Evolutionary conservation across 1,140 invertebrate genomes (phyloP).

Genomic region (Drosophila pseudoananassae): DNA sequence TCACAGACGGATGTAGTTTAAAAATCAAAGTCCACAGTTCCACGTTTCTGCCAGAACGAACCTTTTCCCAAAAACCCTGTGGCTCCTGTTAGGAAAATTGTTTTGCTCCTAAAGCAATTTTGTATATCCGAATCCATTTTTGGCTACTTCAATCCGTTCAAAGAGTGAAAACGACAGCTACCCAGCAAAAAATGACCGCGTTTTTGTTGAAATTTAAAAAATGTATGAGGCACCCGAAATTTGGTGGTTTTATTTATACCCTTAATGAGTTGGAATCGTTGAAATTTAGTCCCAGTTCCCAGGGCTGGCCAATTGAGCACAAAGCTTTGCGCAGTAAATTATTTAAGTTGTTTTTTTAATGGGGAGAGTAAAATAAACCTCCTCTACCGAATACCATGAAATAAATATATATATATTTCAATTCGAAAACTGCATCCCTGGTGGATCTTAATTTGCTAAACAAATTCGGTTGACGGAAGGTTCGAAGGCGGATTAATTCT

Average conservation of each 20-base stretch:
- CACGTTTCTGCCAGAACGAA: not conserved
- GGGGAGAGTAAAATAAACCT: not conserved
- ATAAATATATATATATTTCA: not conserved
- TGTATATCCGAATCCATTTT: slow-evolving; percentile 51
- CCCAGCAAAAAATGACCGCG: not conserved
- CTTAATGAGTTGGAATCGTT: not conserved
- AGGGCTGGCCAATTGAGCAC: not conserved
- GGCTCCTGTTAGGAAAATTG: slow-evolving; percentile 46
- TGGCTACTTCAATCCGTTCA: not conserved
- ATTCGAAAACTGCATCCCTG: not conserved
- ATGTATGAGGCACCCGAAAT: not conserved
- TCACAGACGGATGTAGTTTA: not conserved
- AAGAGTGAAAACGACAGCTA: not conserved
- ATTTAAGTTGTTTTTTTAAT: not conserved
- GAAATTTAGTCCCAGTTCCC: not conserved
- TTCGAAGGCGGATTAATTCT: not conserved
- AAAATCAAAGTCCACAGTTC: not conserved
- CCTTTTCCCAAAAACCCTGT: slow-evolving; percentile 55
- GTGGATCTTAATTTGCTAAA: not conserved
- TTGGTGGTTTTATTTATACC: not conserved
- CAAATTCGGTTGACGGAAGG: not conserved
- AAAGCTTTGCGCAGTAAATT: not conserved
- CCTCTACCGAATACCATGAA: not conserved
- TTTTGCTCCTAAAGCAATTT: slow-evolving; percentile 43
- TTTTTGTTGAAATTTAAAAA: not conserved